Evolutionary conservation across 2,797 vertebrate species (phyloP), one percentile per base, ranked within the genome.

Genomic region (Synanceia verrucosa): DNA sequence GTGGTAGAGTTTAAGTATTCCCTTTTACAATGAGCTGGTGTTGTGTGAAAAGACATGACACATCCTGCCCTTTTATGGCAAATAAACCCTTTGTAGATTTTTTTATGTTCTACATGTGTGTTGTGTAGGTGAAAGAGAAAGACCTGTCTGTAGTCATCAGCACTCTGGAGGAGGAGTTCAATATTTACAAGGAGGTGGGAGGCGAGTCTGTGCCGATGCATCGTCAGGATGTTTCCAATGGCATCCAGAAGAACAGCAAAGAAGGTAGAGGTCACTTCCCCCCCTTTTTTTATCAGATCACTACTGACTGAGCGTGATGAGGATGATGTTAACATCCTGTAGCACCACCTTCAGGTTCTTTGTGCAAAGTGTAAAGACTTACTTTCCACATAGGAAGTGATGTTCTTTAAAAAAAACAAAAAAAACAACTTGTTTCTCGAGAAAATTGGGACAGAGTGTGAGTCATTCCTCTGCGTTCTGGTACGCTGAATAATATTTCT

Each of bases 101-200:
- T 9, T 77, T 53, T 39, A 50, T 58, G 14, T 41, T 46, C 14
- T 18, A 21, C 36, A 11, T 79, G 6, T 63, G 1, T 70, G 23
- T 39, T 39, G 5, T 13, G 65, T 76, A 99, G 98, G 97, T 99
- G 51, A 94, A 94, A 69, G 97, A 99, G 83, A 95, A 95, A 65
- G 98, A 99, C 86, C 89, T 99, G 67, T 93, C 97, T 0, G 93
- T 97, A 33, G 97, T 99, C 68, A 89, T 98, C 80, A 92, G 94
- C 82, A 98, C 97, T 0, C 90, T 99, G 80, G 92, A 95, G 0
- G 95, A 94, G 66, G 97, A 99, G 83, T 97, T 99, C 1, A 94
- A 93, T 52, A 98, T 99, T 86, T 99, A 95, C 92, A 94, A 68
- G 55, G 97, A 99, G 88, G 95, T 95, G 72, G 91, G 92, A 0